Conservation (phyloP, 2,888 invertebrate species). For the Pteria penguin region DNA sequence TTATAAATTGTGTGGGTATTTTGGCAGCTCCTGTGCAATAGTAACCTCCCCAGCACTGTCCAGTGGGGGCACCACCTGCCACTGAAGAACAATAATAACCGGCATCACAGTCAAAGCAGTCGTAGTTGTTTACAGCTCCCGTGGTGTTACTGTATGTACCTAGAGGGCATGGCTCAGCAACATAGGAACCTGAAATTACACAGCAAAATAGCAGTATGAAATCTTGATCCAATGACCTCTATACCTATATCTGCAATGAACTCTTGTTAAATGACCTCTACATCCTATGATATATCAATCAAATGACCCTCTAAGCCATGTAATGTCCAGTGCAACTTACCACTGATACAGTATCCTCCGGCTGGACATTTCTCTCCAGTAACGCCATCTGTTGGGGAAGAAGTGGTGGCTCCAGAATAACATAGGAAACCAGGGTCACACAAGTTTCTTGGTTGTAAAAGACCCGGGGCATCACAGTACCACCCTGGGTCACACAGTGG, state of each 20-base stretch:
- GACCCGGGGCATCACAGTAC: constrained; percentile 77
- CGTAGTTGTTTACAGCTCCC: constrained; percentile 75
- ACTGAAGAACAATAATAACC: constrained; percentile 74
- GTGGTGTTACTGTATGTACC: constrained; percentile 78
- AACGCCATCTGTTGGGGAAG: constrained; percentile 72
- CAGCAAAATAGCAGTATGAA: no score
- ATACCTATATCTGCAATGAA: no score
- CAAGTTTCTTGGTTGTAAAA: constrained; percentile 69
- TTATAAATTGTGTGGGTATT: constrained; percentile 65
- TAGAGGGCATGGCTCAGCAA: constrained; percentile 71
- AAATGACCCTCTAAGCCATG: no score
- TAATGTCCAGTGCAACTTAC: no score
- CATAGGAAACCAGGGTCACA: constrained; percentile 78
- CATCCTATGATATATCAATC: no score
- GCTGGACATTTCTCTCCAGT: constrained; percentile 75
- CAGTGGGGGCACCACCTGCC: constrained; percentile 68
- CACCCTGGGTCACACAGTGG: constrained; percentile 72
- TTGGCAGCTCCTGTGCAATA: constrained; percentile 65
- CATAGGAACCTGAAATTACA: constrained; percentile 71
- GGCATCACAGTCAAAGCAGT: constrained; percentile 72
- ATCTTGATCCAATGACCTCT: neutral
- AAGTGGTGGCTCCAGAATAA: constrained; percentile 71
- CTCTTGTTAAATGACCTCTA: no score
- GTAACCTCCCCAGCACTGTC: constrained; percentile 65
- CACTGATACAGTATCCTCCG: constrained; percentile 75